Evolutionary conservation across 2,888 invertebrate species (phyloP).

Genomic region (Actias luna): DNA sequence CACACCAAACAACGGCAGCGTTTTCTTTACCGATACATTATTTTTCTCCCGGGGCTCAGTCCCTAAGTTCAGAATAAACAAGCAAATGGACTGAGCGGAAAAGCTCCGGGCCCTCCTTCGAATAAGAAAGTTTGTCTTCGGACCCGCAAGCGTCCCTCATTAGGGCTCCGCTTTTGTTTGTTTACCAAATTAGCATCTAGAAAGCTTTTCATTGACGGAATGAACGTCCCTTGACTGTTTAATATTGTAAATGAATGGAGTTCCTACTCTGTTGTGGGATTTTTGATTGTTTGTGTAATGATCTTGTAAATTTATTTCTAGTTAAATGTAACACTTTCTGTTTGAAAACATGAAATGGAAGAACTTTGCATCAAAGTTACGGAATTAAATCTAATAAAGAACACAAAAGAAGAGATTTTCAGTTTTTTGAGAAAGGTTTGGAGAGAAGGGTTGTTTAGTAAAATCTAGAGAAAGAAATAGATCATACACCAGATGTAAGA

Average conservation of each 20-base stretch:
- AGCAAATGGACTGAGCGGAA: slow-evolving; percentile 77
- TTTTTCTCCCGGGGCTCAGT: slow-evolving; percentile 45
- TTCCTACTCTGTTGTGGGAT: slow-evolving; percentile 16
- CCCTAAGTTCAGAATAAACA: slow-evolving; percentile 74
- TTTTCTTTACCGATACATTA: slow-evolving; percentile 31
- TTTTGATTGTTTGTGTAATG: slow-evolving; percentile 12
- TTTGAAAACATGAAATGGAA: slow-evolving; percentile 1
- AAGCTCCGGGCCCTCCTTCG: slow-evolving; percentile 57
- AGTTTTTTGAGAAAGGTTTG: not conserved
- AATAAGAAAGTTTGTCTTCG: slow-evolving; percentile 75
- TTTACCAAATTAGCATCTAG: slow-evolving; percentile 76
- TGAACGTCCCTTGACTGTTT: slow-evolving; percentile 50
- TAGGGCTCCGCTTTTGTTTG: slow-evolving; percentile 77
- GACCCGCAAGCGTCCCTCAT: slow-evolving; percentile 69
- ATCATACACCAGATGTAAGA: no score
- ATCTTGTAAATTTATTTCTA: slow-evolving; percentile 7
- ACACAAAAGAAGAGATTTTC: not conserved
- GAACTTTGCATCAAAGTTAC: not conserved
- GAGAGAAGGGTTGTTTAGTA: no score
- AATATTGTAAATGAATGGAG: slow-evolving; percentile 57
- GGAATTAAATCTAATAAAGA: not conserved
- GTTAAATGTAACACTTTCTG: not conserved
- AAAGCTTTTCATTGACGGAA: slow-evolving; percentile 59
- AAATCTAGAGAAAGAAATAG: no score
- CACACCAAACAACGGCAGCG: slow-evolving; percentile 19